Conservation (phyloP, 2,113 vertebrate species). For the human (Homo sapiens) region GRCh38 chr6:9167501-9168000, state of each 20-base stretch:
- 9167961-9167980: background rate
- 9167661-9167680: constrained; percentile 43
- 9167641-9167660: constrained; percentile 41
- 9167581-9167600: constrained; percentile 51
- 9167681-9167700: background rate
- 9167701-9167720: constrained; percentile 46
- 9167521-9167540: background rate
- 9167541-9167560: background rate
- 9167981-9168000: background rate
- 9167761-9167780: background rate
- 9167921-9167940: background rate
- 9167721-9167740: background rate
- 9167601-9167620: constrained; percentile 60
- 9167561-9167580: background rate
- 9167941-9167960: background rate
- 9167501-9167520: background rate
- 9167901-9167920: background rate
- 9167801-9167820: background rate
- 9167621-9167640: constrained; percentile 29
- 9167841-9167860: background rate
- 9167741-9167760: background rate
- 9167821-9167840: background rate
- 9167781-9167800: background rate
- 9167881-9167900: background rate
- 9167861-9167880: background rate